Evolutionary conservation across 2,888 invertebrate species (phyloP).

Genomic region (Polylopha cassiicola): DNA sequence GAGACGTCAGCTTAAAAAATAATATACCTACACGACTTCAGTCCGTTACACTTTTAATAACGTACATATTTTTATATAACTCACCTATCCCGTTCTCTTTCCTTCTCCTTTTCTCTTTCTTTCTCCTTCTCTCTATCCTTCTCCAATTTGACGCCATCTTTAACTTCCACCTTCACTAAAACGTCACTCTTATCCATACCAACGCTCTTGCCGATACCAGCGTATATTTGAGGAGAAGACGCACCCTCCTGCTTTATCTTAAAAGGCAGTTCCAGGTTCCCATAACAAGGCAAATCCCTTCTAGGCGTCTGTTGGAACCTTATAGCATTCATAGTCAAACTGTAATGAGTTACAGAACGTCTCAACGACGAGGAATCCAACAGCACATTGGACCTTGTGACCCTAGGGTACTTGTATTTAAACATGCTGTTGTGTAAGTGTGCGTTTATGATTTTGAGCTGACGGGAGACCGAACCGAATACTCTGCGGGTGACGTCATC

Average conservation of each 20-base stretch:
- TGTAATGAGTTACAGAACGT: slow-evolving; percentile 52
- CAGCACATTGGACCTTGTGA: slow-evolving; percentile 63
- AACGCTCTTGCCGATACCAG: slow-evolving; percentile 44
- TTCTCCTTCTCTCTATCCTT: slow-evolving; percentile 26
- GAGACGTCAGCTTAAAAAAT: too few relatives aligned
- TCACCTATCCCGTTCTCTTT: slow-evolving; percentile 43
- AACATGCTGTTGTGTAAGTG: slow-evolving; percentile 62
- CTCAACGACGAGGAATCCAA: slow-evolving; percentile 51
- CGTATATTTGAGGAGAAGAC: slow-evolving; percentile 45
- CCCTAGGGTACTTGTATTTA: slow-evolving; percentile 66
- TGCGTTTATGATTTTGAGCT: slow-evolving; percentile 61
- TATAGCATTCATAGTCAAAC: slow-evolving; percentile 55
- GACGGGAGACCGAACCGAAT: slow-evolving; percentile 64
- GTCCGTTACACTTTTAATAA: too few relatives aligned
- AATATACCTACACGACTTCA: too few relatives aligned
- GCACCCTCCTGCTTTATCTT: slow-evolving; percentile 61
- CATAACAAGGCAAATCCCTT: slow-evolving; percentile 67
- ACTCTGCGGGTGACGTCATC: slow-evolving; percentile 59
- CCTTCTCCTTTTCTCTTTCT: slow-evolving; percentile 42
- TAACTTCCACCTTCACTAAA: slow-evolving; percentile 34
- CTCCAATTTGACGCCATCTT: slow-evolving; percentile 42
- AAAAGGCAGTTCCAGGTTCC: slow-evolving; percentile 64
- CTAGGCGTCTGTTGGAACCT: slow-evolving; percentile 61
- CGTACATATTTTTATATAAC: too few relatives aligned
- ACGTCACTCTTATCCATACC: slow-evolving; percentile 42